Evolutionary conservation across 2,797 vertebrate species (phyloP).

Genomic region (Acanthurus lineatus): DNA sequence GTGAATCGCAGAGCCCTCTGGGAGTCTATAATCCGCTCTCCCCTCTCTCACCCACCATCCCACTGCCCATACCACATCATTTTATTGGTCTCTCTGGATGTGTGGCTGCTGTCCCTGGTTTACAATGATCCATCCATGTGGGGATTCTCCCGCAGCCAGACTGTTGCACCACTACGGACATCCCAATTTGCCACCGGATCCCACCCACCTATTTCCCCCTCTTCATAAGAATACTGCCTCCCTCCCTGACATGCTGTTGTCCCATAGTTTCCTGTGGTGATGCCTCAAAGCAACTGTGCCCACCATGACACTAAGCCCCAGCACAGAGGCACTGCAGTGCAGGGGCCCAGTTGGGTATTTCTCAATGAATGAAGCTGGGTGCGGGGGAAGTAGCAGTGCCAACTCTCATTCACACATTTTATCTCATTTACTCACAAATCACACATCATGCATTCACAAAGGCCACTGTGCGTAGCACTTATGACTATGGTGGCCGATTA

Average conservation of each 20-base stretch:
- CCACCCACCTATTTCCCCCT: constrained; percentile 61
- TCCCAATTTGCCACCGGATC: constrained; percentile 81
- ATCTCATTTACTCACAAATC: constrained; percentile 78
- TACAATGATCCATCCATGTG: constrained; percentile 75
- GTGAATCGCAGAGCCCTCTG: constrained; percentile 85
- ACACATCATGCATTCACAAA: constrained; percentile 59
- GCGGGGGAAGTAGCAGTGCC: constrained; percentile 59
- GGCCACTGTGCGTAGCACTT: constrained; percentile 57
- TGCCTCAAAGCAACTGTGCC: constrained; percentile 79
- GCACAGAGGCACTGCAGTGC: constrained; percentile 61
- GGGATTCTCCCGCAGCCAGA: constrained; percentile 70
- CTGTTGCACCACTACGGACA: constrained; percentile 74
- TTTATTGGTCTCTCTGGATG: constrained; percentile 78
- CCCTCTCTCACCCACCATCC: constrained; percentile 20
- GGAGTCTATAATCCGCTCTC: constrained; percentile 86
- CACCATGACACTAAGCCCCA: constrained; percentile 79
- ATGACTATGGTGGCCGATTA: constrained; percentile 75
- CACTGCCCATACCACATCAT: constrained; percentile 71
- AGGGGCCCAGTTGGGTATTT: constrained; percentile 76
- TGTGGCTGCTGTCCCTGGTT: constrained; percentile 70
- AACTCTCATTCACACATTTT: constrained; percentile 78
- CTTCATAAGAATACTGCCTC: constrained; percentile 60
- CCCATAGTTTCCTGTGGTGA: constrained; percentile 77
- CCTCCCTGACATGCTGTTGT: constrained; percentile 77
- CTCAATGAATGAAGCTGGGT: constrained; percentile 73